These are phyloP conservation scores for Pissodes strobi DNA, from an alignment of 1,140 invertebrate genomes.

Conservation along the genomic window DNA sequence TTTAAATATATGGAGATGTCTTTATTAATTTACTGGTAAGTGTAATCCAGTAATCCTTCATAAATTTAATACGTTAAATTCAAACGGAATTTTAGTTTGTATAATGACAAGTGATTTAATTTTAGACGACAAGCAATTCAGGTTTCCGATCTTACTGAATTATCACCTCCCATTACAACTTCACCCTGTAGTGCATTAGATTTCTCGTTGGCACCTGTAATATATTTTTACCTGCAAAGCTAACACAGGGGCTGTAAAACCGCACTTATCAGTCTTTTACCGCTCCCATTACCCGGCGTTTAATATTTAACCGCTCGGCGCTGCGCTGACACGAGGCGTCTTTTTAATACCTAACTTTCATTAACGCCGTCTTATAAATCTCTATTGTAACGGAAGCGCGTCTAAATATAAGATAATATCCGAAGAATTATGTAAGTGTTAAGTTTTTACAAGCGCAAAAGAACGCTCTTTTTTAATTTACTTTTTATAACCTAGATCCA, in stretches of 20 bases:
- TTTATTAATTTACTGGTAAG: too few relatives aligned
- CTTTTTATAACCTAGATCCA: conserved; percentile 31
- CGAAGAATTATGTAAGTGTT: conserved; percentile 50
- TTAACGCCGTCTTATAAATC: conserved; percentile 52
- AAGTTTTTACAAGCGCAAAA: conserved; percentile 42
- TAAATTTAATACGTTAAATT: too few relatives aligned
- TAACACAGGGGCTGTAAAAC: conserved; percentile 34
- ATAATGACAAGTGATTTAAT: too few relatives aligned
- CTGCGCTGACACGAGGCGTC: conserved; percentile 49
- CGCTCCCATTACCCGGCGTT: conserved; percentile 43
- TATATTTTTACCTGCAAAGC: conserved; percentile 27
- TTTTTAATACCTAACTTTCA: conserved; percentile 54
- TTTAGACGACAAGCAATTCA: too few relatives aligned
- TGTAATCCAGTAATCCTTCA: too few relatives aligned
- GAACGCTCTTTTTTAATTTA: conserved; percentile 26
- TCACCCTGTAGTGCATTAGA: too few relatives aligned
- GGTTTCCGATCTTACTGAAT: too few relatives aligned
- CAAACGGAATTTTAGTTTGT: not conserved
- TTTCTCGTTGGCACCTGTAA: conserved; percentile 13
- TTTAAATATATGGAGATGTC: too few relatives aligned
- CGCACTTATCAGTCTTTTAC: conserved; percentile 53
- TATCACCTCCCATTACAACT: too few relatives aligned
- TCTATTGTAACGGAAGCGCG: conserved; percentile 49
- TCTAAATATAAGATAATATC: conserved; percentile 51
- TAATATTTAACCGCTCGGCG: conserved; percentile 52